Conservation (phyloP, 2,113 vertebrate species). For the Calidris pugnax region DNA sequence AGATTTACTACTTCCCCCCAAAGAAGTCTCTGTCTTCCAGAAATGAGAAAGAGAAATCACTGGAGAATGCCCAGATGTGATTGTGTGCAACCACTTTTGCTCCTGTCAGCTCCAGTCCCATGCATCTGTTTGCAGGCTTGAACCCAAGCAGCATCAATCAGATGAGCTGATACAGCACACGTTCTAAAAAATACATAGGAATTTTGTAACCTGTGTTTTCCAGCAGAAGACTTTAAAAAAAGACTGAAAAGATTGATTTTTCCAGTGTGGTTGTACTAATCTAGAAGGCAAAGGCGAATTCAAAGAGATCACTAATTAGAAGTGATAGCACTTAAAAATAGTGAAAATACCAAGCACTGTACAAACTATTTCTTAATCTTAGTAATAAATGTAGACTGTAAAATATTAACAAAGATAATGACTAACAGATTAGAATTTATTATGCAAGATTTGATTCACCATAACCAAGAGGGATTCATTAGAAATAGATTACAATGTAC, state of each 20-base stretch:
- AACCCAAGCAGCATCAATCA: slow-evolving; percentile 4
- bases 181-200: not conserved
- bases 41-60: not conserved
- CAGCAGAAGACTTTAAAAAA: not conserved
- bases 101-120: not conserved
- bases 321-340: slow-evolving; percentile 31
- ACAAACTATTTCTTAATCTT: slow-evolving; percentile 15
- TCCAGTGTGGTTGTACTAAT: not conserved
- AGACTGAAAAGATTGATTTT: not conserved
- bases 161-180: not conserved
- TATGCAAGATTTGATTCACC: slow-evolving; percentile 48
- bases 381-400: slow-evolving; percentile 46
- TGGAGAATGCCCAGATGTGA: not conserved
- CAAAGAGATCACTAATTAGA: slow-evolving; percentile 6
- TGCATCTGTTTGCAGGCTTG: slow-evolving; percentile 7
- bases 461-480: slow-evolving; percentile 67
- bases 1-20: not conserved
- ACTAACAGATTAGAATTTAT: slow-evolving; percentile 53
- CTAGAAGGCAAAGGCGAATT: not conserved
- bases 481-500: slow-evolving; percentile 66
- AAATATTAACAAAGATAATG: slow-evolving; percentile 51
- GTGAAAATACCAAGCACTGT: slow-evolving; percentile 20
- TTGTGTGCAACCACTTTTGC: not conserved
- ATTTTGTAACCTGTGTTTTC: not conserved
- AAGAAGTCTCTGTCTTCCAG: not conserved